These are phyloP conservation scores for Syndactyla subalaris DNA, from an alignment of 2,797 vertebrate species.

Conservation along the genomic window DNA sequence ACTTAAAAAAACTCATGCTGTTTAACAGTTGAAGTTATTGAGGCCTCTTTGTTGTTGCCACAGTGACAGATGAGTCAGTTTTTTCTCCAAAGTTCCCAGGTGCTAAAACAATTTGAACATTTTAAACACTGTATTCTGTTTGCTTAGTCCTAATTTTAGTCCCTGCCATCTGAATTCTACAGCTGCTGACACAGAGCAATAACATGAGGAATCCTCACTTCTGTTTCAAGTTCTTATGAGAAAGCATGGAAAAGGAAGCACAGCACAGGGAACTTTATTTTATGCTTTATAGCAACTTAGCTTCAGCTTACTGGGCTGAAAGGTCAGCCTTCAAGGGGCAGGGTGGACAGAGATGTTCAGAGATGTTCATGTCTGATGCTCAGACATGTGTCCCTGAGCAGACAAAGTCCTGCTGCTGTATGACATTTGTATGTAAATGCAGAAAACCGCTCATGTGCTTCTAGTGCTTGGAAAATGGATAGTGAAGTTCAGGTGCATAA, in stretches of 20 bases:
- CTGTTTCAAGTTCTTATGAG: background rate
- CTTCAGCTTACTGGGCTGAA: background rate
- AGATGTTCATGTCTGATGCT: background rate
- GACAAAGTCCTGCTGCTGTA: background rate
- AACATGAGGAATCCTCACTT: background rate
- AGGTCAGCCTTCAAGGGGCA: background rate
- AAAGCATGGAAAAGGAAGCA: background rate
- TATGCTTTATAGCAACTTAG: background rate
- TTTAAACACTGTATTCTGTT: background rate
- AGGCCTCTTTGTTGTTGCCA: conserved; percentile 16
- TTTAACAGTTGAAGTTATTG: background rate
- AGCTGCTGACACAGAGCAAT: background rate
- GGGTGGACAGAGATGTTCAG: background rate
- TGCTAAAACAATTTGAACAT: background rate
- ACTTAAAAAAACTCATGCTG: background rate
- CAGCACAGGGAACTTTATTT: background rate
- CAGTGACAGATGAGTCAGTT: conserved; percentile 11
- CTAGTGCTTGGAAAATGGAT: background rate
- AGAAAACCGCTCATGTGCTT: background rate
- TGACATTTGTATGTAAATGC: background rate
- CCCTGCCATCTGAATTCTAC: background rate
- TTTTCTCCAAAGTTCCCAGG: background rate
- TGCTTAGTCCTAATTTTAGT: background rate
- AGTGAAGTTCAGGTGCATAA: background rate
- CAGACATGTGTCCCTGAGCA: rapidly evolving